phyloP scores from a whole-genome alignment of 1,140 invertebrate species.

The Antheraea mylitta region DNA sequence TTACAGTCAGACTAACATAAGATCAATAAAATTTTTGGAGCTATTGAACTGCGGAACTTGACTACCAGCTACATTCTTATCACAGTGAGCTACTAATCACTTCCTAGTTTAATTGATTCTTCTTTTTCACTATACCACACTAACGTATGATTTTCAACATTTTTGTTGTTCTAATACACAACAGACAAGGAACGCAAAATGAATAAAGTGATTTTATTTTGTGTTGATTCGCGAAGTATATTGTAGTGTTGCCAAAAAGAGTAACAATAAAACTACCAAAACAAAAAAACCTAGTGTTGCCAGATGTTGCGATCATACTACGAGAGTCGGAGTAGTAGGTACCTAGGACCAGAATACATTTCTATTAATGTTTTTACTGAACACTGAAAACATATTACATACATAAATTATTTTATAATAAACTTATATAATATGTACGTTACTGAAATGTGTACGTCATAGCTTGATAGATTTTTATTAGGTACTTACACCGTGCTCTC shows the following conservation, averaged over 20 bases:
- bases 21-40: slow-evolving; percentile 69
- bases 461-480: too few species aligned
- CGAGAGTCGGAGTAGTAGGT: too few species aligned
- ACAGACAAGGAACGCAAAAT: slow-evolving; percentile 73
- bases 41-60: slow-evolving; percentile 67
- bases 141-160: slow-evolving; percentile 48
- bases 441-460: too few species aligned
- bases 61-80: slow-evolving; percentile 74
- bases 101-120: slow-evolving; percentile 52
- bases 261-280: slow-evolving; percentile 19
- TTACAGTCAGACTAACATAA: slow-evolving; percentile 65
- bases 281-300: neutral
- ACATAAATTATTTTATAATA: too few species aligned
- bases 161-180: slow-evolving; percentile 56
- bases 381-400: too few species aligned
- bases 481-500: too few species aligned
- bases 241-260: slow-evolving; percentile 38
- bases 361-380: too few species aligned
- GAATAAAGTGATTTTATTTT: slow-evolving; percentile 78
- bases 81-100: slow-evolving; percentile 63
- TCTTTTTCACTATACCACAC: slow-evolving; percentile 49
- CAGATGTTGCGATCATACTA: too few species aligned
- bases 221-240: slow-evolving; percentile 70
- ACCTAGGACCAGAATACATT: too few species aligned
- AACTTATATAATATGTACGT: too few species aligned